phyloP scores from a whole-genome alignment of 2,888 invertebrate species.

The Drosophila prolongata region DNA sequence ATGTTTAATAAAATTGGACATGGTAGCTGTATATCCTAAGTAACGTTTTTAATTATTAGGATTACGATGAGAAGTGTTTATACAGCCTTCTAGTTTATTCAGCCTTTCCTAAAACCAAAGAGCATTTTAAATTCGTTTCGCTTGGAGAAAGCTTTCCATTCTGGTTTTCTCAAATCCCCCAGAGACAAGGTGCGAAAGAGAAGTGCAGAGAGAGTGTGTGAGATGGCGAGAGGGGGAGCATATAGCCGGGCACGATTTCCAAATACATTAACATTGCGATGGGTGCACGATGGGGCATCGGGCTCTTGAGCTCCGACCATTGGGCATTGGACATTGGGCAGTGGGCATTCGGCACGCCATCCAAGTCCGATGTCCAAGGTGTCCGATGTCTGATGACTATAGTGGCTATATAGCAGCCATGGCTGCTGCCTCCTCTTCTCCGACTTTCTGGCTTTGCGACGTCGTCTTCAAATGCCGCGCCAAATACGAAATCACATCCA shows the following conservation, averaged over 20 bases:
- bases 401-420: constrained; percentile 28
- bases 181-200: constrained; percentile 22
- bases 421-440: constrained; percentile 56
- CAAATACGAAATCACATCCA: constrained; percentile 74
- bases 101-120: background rate
- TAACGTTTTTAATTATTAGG: too few species aligned
- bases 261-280: constrained; percentile 80
- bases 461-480: constrained; percentile 67
- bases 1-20: too few species aligned
- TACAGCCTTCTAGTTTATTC: too few species aligned
- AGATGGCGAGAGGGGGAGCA: constrained; percentile 14
- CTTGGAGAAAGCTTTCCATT: constrained; percentile 51
- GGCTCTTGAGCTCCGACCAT: constrained; percentile 8
- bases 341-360: constrained; percentile 31
- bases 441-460: constrained; percentile 26
- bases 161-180: constrained; percentile 59
- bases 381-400: constrained; percentile 15
- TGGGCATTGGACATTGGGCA: background rate
- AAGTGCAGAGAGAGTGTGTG: background rate
- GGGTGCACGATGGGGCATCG: constrained; percentile 62
- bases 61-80: too few species aligned
- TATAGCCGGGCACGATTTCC: constrained; percentile 73
- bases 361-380: constrained; percentile 28
- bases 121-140: constrained; percentile 17
- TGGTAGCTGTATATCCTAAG: too few species aligned